These are phyloP conservation scores for Hemicentrotus pulcherrimus DNA, from an alignment of 35 echinoderm and acorn worm genomes.

Conservation along the genomic window DNA sequence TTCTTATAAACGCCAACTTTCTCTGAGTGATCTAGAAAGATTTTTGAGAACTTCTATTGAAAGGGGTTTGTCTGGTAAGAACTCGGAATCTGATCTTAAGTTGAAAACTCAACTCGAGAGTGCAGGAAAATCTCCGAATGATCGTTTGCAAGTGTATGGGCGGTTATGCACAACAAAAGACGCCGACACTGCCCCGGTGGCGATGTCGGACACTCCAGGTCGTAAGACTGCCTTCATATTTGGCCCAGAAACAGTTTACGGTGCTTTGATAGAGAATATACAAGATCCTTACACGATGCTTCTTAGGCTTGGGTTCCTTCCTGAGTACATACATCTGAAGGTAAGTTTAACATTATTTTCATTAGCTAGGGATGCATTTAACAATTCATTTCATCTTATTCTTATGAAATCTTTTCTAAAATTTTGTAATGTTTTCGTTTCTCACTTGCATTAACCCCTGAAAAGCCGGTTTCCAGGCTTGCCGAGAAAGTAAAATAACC, in stretches of 20 bases:
- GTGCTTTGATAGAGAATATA: conserved; percentile 46
- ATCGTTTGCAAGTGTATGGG: conserved; percentile 59
- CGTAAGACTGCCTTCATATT: conserved; percentile 87
- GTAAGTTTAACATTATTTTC: conserved; percentile 8
- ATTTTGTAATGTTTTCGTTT: too few relatives aligned
- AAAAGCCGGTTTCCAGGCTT: too few relatives aligned
- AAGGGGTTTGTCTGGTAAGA: background rate
- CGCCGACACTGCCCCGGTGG: conserved; percentile 27
- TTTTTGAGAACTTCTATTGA: background rate
- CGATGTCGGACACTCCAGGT: conserved; percentile 53
- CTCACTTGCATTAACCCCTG: too few relatives aligned
- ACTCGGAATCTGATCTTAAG: background rate
- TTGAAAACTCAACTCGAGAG: background rate
- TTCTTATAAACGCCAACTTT: conserved; percentile 1
- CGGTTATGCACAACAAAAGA: conserved; percentile 73
- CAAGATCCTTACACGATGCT: conserved; percentile 71
- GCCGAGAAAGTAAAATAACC: too few relatives aligned
- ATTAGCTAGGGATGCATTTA: too few relatives aligned
- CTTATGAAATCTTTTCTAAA: too few relatives aligned
- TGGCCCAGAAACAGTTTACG: conserved; percentile 70
- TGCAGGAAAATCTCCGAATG: background rate
- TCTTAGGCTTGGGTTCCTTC: conserved; percentile 77
- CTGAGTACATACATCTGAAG: conserved; percentile 92
- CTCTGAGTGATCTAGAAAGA: conserved; percentile 30
- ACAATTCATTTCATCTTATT: too few relatives aligned